Evolutionary conservation across 2,888 invertebrate genomes (phyloP).

Genomic region (Colletes collaris): DNA sequence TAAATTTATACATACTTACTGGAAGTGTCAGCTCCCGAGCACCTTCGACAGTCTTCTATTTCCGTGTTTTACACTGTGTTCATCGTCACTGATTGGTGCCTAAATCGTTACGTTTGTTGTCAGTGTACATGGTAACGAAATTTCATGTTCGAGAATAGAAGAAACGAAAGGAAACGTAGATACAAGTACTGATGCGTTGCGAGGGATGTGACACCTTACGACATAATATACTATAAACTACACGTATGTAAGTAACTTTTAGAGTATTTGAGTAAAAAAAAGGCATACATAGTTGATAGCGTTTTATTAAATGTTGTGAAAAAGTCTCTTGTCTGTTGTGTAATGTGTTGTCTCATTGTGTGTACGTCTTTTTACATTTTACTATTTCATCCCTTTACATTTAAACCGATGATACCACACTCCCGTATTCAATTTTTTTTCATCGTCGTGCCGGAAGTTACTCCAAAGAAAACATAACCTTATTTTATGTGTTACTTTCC

Average conservation of each 20-base stretch:
- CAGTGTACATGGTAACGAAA: slow-evolving; percentile 51
- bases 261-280: slow-evolving; percentile 81
- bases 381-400: slow-evolving; percentile 18
- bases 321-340: slow-evolving; percentile 68
- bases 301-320: slow-evolving; percentile 82
- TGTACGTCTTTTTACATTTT: slow-evolving; percentile 39
- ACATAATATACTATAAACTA: slow-evolving; percentile 77
- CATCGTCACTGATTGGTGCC: slow-evolving; percentile 67
- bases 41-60: slow-evolving; percentile 56
- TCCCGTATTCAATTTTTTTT: background rate
- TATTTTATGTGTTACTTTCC: background rate
- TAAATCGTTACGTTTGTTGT: slow-evolving; percentile 57
- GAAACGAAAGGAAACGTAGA: slow-evolving; percentile 38
- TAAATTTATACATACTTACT: slow-evolving; percentile 79
- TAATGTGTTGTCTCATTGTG: slow-evolving; percentile 65
- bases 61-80: slow-evolving; percentile 57
- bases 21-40: slow-evolving; percentile 78
- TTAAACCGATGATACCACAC: background rate
- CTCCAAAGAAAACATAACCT: background rate
- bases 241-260: slow-evolving; percentile 81
- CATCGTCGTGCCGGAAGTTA: background rate
- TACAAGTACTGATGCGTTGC: slow-evolving; percentile 63
- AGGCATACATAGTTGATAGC: slow-evolving; percentile 81
- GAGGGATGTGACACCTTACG: slow-evolving; percentile 75
- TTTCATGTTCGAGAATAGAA: slow-evolving; percentile 40